Conservation (phyloP, 2,797 vertebrate genomes). For the Labroides dimidiatus region DNA sequence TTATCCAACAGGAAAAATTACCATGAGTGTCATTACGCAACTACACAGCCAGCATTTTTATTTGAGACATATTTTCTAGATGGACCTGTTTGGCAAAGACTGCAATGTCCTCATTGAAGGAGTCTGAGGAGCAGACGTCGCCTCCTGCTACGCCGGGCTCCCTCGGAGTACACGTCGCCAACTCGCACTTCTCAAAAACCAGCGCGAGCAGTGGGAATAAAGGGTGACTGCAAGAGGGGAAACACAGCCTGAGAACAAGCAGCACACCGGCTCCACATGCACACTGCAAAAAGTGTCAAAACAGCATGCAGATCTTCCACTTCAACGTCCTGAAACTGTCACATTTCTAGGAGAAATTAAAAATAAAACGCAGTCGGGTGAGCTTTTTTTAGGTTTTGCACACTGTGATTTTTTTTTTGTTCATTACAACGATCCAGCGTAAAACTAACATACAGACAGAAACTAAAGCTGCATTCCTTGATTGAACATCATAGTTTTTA, state of each 20-base stretch:
- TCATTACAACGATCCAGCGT: background rate
- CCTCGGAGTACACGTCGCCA: slow-evolving; percentile 99
- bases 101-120: slow-evolving; percentile 99
- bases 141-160: slow-evolving; percentile 98
- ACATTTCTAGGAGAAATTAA: background rate
- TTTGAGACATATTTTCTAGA: slow-evolving; percentile 32
- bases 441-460: background rate
- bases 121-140: slow-evolving; percentile 99
- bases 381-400: background rate
- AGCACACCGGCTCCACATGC: slow-evolving; percentile 64
- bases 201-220: slow-evolving; percentile 99
- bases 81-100: slow-evolving; percentile 99
- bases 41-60: slow-evolving; percentile 8
- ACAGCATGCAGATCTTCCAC: slow-evolving; percentile 21
- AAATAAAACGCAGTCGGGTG: background rate
- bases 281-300: slow-evolving; percentile 68
- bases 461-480: background rate
- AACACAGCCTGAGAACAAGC: slow-evolving; percentile 78
- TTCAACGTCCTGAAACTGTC: background rate
- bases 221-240: slow-evolving; percentile 94
- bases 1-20: slow-evolving; percentile 9
- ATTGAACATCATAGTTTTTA: background rate
- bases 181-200: slow-evolving; percentile 99
- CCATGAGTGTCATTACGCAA: slow-evolving; percentile 32
- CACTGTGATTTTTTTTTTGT: slow-evolving; percentile 18